phyloP scores from a whole-genome alignment of 2,797 vertebrate species.

The Megaceryle alcyon region DNA sequence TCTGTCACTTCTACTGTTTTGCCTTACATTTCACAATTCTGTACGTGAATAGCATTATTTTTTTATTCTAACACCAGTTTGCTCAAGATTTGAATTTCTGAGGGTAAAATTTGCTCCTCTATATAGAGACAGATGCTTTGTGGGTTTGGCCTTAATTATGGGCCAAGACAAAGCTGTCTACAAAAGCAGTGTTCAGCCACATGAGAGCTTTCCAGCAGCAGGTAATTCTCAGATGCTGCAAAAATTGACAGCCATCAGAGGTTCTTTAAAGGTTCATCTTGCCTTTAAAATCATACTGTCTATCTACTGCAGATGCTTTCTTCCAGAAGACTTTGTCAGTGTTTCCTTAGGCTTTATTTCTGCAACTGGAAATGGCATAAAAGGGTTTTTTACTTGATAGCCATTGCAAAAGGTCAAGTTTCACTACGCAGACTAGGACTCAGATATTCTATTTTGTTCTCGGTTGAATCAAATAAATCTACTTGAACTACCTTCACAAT shows the following conservation, averaged over 20 bases:
- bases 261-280: background rate
- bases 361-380: background rate
- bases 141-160: background rate
- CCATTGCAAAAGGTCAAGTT: accelerated
- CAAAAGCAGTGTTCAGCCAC: background rate
- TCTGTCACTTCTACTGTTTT: background rate
- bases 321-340: background rate
- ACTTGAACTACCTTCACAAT: background rate
- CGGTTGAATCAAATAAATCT: background rate
- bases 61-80: background rate
- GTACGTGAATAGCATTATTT: background rate
- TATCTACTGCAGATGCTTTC: background rate
- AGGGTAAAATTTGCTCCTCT: background rate
- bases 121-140: background rate
- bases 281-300: background rate
- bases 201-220: background rate
- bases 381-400: background rate
- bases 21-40: background rate
- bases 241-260: background rate
- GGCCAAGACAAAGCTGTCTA: background rate
- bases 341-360: background rate
- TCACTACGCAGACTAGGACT: background rate
- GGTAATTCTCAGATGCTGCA: background rate
- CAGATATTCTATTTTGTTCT: background rate
- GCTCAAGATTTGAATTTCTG: background rate